Conservation (phyloP, 2,888 invertebrate species). For the Spisula solida region DNA sequence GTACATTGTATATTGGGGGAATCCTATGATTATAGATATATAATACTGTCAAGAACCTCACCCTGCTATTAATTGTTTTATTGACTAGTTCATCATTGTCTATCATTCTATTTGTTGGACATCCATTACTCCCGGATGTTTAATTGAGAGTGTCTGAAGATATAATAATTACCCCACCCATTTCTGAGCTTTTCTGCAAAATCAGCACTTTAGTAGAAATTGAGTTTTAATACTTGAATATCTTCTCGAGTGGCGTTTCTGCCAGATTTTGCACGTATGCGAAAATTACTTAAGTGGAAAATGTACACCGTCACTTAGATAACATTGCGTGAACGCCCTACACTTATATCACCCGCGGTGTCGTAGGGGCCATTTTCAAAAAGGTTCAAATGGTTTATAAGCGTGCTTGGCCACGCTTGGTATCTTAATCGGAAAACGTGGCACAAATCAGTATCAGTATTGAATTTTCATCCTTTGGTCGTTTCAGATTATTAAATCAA, state of each 20-base stretch:
- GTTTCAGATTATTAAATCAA: no score
- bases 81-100: not conserved
- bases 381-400: not conserved
- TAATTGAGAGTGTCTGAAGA: not conserved
- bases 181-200: not conserved
- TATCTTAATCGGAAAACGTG: not conserved
- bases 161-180: not conserved
- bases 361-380: not conserved
- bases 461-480: no score
- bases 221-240: not conserved
- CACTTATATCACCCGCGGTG: not conserved
- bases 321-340: conserved; percentile 14
- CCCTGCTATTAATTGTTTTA: not conserved
- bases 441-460: no score
- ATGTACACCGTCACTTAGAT: conserved; percentile 4
- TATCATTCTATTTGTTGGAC: not conserved
- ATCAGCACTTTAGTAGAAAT: not conserved
- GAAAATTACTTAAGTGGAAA: conserved; percentile 12
- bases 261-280: conserved; percentile 14
- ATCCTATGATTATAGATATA: not conserved
- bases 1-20: not conserved
- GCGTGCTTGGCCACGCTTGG: conserved; percentile 5
- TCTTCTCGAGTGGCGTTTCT: not conserved
- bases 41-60: not conserved
- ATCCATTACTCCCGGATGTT: not conserved